Base-by-base conservation (phyloP, 2,113 vertebrate genomes). In the Salvelinus fontinalis region DNA sequence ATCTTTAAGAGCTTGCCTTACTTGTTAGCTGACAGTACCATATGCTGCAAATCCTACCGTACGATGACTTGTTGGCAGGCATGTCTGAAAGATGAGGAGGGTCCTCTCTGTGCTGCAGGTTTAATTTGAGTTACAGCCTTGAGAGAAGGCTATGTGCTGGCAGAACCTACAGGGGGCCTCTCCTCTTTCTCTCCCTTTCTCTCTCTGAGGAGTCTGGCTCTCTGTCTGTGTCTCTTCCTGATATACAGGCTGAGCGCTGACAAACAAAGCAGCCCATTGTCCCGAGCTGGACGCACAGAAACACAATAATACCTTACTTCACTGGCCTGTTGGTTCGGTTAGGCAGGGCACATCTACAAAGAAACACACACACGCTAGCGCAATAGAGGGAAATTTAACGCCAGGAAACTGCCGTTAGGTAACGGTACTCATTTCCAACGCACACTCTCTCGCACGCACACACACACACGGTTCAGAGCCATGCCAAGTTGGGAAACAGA, bases 401-500 rank as follows among this genome's bases (percentile, higher is more conserved):
- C 27, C 24, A 75, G 68, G 71, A 85, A 64, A 49, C 70, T 59
- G 51, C 72, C 62, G n/a, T 54, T 72, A 67, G 27, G 68, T 79
- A 57, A 67, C 11, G 20, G 49, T 44, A 51, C 68, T 76, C 59
- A 44, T 1, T 62, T 22, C 5, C 7, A 22, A 62, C 73, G 62
- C 74, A 48, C 67, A 27, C 59, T 2, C 39, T 2, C 39, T 2
- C 39, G 0, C 39, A 39, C 39, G 1, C 64, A 16, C 22, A 4
- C 64, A 1, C 24, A 27, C 26, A 66, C 7, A 29, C 22, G 31
- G 20, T 65, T 75, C 77, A 66, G 79, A 71, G 2, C 64, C 31
- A 70, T 80, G 82, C 71, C 12, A 70, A 49, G 77, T 86, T 86
- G 64, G 71, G 81, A 84, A 78, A 73, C 74, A 57, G 70, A 60